These are phyloP conservation scores for Falcunculus frontatus DNA, from an alignment of 2,113 vertebrate genomes.

Conservation along the genomic window DNA sequence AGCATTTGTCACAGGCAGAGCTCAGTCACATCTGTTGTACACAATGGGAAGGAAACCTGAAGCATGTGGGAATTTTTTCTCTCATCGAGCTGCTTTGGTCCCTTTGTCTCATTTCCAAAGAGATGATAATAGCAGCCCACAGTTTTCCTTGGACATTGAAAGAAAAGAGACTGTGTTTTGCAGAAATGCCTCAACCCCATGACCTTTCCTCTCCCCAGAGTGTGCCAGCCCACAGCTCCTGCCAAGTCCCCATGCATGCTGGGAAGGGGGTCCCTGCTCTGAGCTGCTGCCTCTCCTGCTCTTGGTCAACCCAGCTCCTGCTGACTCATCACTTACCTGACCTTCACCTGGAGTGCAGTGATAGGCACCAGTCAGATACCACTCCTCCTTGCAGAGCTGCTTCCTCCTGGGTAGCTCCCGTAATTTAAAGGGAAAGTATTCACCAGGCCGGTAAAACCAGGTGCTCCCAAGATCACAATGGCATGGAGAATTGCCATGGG, in stretches of 20 bases:
- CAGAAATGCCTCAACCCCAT: not conserved
- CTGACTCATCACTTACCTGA: not conserved
- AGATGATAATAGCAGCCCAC: not conserved
- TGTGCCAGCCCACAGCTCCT: not conserved
- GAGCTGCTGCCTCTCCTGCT: not conserved
- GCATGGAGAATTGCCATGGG: not conserved
- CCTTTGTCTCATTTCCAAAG: not conserved
- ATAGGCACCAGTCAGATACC: not conserved
- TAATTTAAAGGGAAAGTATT: not conserved
- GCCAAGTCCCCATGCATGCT: rapidly evolving
- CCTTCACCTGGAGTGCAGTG: not conserved
- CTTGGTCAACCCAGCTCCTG: not conserved
- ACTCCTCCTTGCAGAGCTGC: not conserved
- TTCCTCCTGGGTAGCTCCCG: not conserved
- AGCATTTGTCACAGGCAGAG: not conserved
- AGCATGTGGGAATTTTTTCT: not conserved
- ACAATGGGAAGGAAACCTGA: not conserved
- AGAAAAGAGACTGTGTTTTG: not conserved
- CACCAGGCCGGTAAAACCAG: not conserved
- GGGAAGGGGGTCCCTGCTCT: not conserved
- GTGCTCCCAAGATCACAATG: not conserved
- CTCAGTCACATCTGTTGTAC: not conserved
- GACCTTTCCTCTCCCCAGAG: not conserved
- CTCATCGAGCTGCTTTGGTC: not conserved
- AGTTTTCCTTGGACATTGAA: not conserved